These are phyloP conservation scores for Diadophis punctatus DNA, from an alignment of 2,113 vertebrate species.

Conservation along the genomic window DNA sequence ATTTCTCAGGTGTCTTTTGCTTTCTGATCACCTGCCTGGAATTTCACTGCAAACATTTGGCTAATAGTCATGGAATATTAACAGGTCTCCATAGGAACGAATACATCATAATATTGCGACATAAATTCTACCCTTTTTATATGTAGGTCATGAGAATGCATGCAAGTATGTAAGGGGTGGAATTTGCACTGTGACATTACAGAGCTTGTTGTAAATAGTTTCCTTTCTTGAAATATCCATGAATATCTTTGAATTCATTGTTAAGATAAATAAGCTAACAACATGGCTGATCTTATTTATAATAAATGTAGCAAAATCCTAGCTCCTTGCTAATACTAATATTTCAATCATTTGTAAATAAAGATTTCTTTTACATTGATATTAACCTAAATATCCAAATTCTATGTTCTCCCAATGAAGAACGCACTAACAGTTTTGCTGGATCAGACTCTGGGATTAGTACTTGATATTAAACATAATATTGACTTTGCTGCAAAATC, in stretches of 20 bases:
- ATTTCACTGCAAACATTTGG: not conserved
- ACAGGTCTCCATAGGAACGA: not conserved
- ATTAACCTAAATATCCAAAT: not conserved
- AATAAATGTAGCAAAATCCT: not conserved
- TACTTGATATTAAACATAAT: not conserved
- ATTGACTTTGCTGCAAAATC: not conserved
- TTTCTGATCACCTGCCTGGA: not conserved
- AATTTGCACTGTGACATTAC: not conserved
- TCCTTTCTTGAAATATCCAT: not conserved
- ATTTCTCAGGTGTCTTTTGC: not conserved
- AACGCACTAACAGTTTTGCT: not conserved
- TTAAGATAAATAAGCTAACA: not conserved
- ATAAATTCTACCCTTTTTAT: not conserved
- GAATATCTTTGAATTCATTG: not conserved
- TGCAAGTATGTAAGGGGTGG: not conserved
- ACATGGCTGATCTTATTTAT: not conserved
- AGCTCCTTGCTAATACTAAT: not conserved
- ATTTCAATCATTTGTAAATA: not conserved
- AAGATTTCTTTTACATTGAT: not conserved
- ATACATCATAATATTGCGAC: not conserved
- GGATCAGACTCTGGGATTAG: not conserved
- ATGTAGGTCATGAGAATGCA: not conserved
- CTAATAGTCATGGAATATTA: not conserved
- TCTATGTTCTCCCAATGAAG: not conserved
- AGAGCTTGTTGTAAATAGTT: not conserved